Conservation (phyloP, 2,113 vertebrate genomes). For the Hystrix cristata region DNA sequence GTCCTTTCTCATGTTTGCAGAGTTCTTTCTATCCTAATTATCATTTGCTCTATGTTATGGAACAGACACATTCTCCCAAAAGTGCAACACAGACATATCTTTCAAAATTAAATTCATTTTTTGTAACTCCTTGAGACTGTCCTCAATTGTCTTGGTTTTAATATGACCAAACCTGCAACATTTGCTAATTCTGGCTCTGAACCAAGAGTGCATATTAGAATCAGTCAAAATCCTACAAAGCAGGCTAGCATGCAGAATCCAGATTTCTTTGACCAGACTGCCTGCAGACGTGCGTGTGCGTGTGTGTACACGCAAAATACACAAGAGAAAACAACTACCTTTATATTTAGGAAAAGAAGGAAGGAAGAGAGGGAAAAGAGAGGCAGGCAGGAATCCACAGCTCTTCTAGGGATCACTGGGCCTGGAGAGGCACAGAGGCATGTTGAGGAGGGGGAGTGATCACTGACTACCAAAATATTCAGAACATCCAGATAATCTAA, state of each 20-base stretch:
- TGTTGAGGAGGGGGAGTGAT: no score
- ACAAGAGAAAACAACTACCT: neutral
- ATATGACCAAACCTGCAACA: neutral
- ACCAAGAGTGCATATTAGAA: neutral
- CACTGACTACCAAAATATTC: neutral
- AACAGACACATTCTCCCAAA: neutral
- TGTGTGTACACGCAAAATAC: neutral
- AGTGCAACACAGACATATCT: neutral
- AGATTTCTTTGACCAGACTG: neutral
- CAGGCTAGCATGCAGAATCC: neutral
- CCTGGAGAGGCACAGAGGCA: no score
- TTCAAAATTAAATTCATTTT: conserved; percentile 44
- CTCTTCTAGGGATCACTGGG: neutral
- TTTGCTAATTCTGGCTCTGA: neutral
- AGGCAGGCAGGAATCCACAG: neutral
- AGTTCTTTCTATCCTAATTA: neutral
- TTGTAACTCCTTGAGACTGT: neutral
- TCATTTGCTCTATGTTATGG: neutral
- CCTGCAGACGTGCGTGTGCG: no score
- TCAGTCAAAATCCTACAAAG: neutral
- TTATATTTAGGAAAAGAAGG: neutral
- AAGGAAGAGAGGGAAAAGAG: neutral
- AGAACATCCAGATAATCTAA: neutral
- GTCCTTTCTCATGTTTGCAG: neutral
- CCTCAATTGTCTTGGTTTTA: conserved; percentile 3